A percentile compares a stretch with the other conserved stretches of the same genome.
Conservation (phyloP, 2,888 invertebrate species). For the Plebejus argus region DNA sequence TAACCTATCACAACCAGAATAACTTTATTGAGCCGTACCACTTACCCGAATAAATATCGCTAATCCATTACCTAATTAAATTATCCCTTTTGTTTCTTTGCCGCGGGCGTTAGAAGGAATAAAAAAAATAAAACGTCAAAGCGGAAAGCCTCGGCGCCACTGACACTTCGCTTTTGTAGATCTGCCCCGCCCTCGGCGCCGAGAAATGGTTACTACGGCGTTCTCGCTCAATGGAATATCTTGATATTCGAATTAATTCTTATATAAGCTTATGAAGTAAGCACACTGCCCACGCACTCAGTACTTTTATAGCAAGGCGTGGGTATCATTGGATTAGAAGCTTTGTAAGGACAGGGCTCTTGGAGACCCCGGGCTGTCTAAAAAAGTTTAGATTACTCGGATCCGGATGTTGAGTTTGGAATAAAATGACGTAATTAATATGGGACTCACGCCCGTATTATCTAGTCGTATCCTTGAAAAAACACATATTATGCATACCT, state of each 20-base stretch:
- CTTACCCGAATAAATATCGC: conserved; percentile 42
- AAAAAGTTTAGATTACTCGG: too few species aligned
- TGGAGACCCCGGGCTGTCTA: background rate
- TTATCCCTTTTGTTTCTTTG: conserved; percentile 57
- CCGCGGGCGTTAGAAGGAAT: conserved; percentile 58
- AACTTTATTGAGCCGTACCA: background rate
- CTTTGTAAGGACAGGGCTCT: background rate
- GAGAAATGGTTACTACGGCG: conserved; percentile 32
- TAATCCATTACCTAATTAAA: conserved; percentile 58
- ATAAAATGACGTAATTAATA: too few species aligned
- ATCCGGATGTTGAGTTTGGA: too few species aligned
- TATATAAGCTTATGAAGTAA: background rate
- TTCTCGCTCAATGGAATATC: background rate
- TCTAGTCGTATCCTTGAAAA: too few species aligned
- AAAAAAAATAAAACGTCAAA: conserved; percentile 59
- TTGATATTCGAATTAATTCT: conserved; percentile 2
- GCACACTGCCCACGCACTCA: background rate
- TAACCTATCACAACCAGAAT: background rate
- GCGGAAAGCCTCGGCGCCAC: conserved; percentile 70
- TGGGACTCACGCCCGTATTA: too few species aligned
- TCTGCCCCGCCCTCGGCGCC: conserved; percentile 68
- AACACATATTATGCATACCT: too few species aligned
- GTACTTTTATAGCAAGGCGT: conserved; percentile 9
- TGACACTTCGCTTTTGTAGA: conserved; percentile 59
- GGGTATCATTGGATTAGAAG: background rate